Conservation (phyloP, 2,888 invertebrate species). For the Euphydryas editha region DNA sequence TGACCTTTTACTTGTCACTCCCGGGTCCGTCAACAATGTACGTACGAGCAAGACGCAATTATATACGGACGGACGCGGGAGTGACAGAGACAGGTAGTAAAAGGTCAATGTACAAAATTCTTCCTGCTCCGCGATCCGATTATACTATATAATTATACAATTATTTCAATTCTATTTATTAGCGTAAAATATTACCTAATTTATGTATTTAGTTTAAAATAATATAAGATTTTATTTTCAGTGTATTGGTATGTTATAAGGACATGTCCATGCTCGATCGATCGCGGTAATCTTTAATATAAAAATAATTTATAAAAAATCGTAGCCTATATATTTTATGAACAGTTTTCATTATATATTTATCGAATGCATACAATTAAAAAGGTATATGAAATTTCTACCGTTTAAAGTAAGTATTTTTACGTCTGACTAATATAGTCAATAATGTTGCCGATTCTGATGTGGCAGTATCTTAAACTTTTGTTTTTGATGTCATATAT, state of each 20-base stretch:
- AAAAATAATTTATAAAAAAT: neutral
- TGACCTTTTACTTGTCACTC: too few relatives aligned
- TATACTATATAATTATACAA: neutral
- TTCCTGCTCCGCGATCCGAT: too few relatives aligned
- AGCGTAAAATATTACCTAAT: slow-evolving; percentile 6
- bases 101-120: too few relatives aligned
- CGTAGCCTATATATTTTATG: neutral
- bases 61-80: too few relatives aligned
- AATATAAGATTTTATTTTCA: neutral
- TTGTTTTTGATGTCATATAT: too few relatives aligned
- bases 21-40: too few relatives aligned
- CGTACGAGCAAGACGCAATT: too few relatives aligned
- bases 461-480: too few relatives aligned
- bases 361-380: neutral
- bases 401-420: too few relatives aligned
- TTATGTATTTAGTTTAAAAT: neutral
- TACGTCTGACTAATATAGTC: too few relatives aligned
- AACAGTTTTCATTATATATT: neutral
- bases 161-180: slow-evolving; percentile 5
- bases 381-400: neutral
- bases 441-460: too few relatives aligned
- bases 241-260: neutral
- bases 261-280: slow-evolving; percentile 2
- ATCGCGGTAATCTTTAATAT: neutral
- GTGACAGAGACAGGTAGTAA: too few relatives aligned